Percentiles rank a stretch among this genome's conserved stretches.
phyloP scores from a whole-genome alignment of 2,888 invertebrate species.

The Steromphala cineraria region DNA sequence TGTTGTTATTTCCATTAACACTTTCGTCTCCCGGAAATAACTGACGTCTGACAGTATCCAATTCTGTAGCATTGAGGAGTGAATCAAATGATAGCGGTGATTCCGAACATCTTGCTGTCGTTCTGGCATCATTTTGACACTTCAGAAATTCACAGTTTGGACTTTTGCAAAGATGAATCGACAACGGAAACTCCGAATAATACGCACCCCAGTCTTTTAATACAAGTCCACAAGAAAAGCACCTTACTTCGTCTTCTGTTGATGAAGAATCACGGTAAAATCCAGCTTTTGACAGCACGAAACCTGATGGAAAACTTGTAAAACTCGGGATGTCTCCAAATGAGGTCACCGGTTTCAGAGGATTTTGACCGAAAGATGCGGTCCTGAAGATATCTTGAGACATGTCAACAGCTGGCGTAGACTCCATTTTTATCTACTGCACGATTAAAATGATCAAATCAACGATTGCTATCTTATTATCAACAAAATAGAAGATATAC shows the following conservation, averaged over 20 bases:
- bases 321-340: neutral
- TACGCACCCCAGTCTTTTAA: neutral
- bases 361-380: neutral
- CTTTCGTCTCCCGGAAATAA: neutral
- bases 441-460: neutral
- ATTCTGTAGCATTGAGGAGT: neutral
- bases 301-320: neutral
- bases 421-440: neutral
- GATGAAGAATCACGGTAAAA: slow-evolving; percentile 1
- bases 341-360: slow-evolving; percentile 5
- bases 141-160: neutral
- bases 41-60: neutral
- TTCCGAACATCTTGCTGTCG: neutral
- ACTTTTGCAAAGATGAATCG: neutral
- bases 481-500: no score
- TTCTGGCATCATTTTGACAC: neutral
- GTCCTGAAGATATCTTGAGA: neutral
- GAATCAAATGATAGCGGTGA: neutral
- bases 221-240: slow-evolving; percentile 4
- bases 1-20: neutral
- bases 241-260: neutral
- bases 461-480: neutral
- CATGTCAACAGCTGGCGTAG: neutral
- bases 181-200: neutral
- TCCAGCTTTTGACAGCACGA: slow-evolving; percentile 8